These are phyloP conservation scores for Petrocephalus sullivani DNA, from an alignment of 2,797 vertebrate species.

Conservation along the genomic window DNA sequence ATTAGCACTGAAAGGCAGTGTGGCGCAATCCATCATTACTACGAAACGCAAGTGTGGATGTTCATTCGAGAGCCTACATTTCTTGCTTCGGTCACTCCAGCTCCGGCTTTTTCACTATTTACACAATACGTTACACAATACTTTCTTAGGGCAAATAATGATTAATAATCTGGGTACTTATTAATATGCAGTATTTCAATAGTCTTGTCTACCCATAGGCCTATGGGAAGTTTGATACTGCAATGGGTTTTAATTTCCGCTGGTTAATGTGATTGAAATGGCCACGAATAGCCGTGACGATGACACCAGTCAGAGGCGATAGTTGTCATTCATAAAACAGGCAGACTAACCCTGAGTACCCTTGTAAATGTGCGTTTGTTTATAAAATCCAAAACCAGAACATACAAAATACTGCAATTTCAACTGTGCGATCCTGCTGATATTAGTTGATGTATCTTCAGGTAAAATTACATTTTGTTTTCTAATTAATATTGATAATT, in stretches of 20 bases:
- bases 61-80: background rate
- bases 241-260: background rate
- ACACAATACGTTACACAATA: background rate
- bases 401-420: background rate
- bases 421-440: background rate
- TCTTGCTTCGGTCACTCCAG: background rate
- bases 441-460: background rate
- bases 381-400: background rate
- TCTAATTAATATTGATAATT: constrained; percentile 3
- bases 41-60: background rate
- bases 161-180: background rate
- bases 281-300: background rate
- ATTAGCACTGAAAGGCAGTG: background rate
- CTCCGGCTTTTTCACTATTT: background rate
- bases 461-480: background rate
- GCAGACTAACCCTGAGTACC: background rate
- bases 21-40: background rate
- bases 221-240: background rate
- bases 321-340: background rate
- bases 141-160: background rate
- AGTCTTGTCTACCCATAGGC: background rate
- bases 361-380: background rate
- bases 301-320: background rate
- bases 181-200: background rate
- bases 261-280: background rate